Percentiles rank a stretch among this genome's conserved stretches.
phyloP scores from a whole-genome alignment of 2,113 vertebrate species.

The Melanocharis versteri region DNA sequence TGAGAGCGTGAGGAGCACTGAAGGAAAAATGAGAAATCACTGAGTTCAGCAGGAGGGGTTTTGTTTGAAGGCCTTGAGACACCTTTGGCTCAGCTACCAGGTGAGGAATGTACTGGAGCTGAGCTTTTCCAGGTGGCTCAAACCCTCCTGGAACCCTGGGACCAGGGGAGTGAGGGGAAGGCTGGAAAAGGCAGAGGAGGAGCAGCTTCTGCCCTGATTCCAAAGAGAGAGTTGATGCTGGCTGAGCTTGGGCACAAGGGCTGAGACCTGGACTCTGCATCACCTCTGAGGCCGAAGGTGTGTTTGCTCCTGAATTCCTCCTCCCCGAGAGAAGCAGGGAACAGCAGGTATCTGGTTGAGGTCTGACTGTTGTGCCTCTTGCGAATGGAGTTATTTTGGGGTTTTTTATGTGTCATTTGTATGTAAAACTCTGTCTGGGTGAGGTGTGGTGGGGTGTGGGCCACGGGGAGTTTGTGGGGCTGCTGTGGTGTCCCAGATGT shows the following conservation, averaged over 20 bases:
- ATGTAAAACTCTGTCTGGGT: neutral
- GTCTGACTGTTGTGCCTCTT: neutral
- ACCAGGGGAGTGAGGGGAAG: neutral
- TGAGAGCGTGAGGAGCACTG: neutral
- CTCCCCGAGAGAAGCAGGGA: neutral
- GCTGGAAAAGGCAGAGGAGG: neutral
- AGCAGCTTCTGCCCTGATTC: neutral
- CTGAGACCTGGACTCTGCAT: neutral
- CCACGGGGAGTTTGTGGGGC: neutral
- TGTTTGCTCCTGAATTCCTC: neutral
- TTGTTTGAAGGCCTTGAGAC: neutral
- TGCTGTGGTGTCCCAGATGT: neutral
- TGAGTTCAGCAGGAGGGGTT: neutral
- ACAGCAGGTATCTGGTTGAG: neutral
- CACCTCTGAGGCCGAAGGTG: neutral
- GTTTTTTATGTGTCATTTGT: rapidly evolving
- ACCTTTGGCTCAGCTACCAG: neutral
- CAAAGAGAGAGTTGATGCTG: neutral
- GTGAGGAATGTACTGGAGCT: neutral
- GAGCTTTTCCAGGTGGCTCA: neutral
- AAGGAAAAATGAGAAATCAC: neutral
- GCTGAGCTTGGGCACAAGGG: neutral
- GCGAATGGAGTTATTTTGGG: neutral
- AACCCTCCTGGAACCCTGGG: neutral
- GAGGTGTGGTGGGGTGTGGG: neutral